Evolutionary conservation across 2,797 vertebrate species (phyloP).

Genomic region (Pteronotus mesoamericanus): DNA sequence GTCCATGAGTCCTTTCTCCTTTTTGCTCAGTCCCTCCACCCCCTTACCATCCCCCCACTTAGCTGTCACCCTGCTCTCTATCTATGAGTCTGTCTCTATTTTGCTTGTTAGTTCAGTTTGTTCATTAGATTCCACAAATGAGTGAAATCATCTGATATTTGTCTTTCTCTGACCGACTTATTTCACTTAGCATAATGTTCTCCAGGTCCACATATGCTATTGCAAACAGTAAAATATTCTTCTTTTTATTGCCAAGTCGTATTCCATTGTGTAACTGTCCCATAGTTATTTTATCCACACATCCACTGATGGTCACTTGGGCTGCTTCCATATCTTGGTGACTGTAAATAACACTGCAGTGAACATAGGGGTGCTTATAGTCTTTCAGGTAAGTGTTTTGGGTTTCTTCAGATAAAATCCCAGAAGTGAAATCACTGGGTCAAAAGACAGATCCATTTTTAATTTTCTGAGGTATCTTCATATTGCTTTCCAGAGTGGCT

Average conservation of each 20-base stretch:
- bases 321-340: background rate
- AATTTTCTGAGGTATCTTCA: background rate
- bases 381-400: background rate
- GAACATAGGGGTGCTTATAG: background rate
- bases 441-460: background rate
- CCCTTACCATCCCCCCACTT: background rate
- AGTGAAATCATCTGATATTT: background rate
- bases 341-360: background rate
- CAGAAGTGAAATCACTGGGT: background rate
- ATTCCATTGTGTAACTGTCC: background rate
- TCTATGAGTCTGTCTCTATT: background rate
- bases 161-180: background rate
- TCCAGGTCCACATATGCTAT: background rate
- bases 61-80: background rate
- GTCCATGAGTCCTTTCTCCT: background rate
- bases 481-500: background rate
- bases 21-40: background rate
- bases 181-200: background rate
- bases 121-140: background rate
- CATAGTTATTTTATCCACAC: background rate
- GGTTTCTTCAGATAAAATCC: background rate
- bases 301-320: background rate
- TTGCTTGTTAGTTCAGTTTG: background rate
- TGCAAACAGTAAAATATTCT: background rate
- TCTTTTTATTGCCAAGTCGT: background rate